These are phyloP conservation scores for Parauchenoglanis ngamensis DNA, from an alignment of 2,797 vertebrate species.

Conservation along the genomic window DNA sequence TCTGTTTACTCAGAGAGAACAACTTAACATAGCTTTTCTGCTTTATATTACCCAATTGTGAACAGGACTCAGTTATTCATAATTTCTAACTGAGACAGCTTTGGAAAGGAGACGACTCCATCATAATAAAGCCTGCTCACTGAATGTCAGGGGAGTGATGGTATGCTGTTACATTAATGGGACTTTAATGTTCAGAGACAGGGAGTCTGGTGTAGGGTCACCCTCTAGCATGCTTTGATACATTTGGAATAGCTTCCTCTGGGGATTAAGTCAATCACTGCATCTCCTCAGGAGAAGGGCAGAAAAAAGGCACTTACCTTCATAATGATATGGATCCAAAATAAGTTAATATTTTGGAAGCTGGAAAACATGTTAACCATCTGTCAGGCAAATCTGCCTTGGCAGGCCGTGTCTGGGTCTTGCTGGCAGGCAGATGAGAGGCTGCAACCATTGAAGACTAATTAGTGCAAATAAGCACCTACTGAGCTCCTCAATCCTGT, in stretches of 20 bases:
- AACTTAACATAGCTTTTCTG: constrained; percentile 10
- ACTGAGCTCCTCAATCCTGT: constrained; percentile 55
- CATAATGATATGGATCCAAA: constrained; percentile 56
- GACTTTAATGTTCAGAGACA: constrained; percentile 47
- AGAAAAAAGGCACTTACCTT: constrained; percentile 52
- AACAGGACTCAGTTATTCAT: constrained; percentile 18
- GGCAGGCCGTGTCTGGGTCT: constrained; percentile 54
- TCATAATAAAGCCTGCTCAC: constrained; percentile 26
- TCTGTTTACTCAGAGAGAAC: not conserved
- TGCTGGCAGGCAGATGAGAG: constrained; percentile 57
- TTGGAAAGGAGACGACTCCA: constrained; percentile 23
- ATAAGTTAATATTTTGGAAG: constrained; percentile 61
- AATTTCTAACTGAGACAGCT: constrained; percentile 31
- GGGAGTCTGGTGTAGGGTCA: constrained; percentile 43
- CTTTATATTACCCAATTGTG: constrained; percentile 19
- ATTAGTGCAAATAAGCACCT: constrained; percentile 64
- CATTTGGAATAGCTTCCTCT: constrained; percentile 38
- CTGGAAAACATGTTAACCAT: constrained; percentile 60
- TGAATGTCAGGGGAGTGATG: constrained; percentile 32
- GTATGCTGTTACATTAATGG: constrained; percentile 44
- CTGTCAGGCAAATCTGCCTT: constrained; percentile 62
- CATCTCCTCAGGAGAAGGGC: constrained; percentile 37
- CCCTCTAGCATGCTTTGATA: constrained; percentile 41
- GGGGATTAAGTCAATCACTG: constrained; percentile 51
- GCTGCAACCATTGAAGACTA: constrained; percentile 55